These are phyloP conservation scores for Pseudomyrmex dendroicus DNA, from an alignment of 1,140 invertebrate genomes.

Conservation along the genomic window DNA sequence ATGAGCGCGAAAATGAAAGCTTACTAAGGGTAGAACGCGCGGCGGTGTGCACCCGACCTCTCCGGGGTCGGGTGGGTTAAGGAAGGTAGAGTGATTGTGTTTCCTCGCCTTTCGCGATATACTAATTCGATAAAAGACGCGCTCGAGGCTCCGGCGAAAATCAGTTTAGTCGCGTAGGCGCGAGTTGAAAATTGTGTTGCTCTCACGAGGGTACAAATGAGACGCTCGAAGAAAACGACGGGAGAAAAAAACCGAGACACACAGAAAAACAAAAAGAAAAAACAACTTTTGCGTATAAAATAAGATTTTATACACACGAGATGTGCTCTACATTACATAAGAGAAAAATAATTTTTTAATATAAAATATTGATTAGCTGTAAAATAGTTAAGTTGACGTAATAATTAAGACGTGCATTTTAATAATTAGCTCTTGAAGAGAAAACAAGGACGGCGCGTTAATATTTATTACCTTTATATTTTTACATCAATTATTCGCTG, in stretches of 20 bases:
- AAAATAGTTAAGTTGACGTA: too few species aligned
- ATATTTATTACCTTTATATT: neutral
- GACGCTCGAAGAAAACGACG: conserved; percentile 20
- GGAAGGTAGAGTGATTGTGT: conserved; percentile 49
- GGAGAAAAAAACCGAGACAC: conserved; percentile 10
- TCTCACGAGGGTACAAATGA: conserved; percentile 43
- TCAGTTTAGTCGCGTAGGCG: conserved; percentile 73
- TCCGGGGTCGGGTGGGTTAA: conserved; percentile 11
- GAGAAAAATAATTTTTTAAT: too few species aligned
- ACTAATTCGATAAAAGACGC: conserved; percentile 72
- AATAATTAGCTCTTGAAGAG: neutral
- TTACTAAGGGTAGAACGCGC: neutral
- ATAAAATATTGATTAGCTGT: too few species aligned
- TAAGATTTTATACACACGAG: neutral
- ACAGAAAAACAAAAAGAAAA: conserved; percentile 14
- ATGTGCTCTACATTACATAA: neutral
- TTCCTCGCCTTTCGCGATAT: conserved; percentile 63
- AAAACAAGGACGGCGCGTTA: neutral
- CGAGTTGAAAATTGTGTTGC: conserved; percentile 74
- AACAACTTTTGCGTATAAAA: neutral
- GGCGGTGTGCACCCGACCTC: neutral
- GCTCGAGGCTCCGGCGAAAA: conserved; percentile 64
- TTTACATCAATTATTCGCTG: too few species aligned
- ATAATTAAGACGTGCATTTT: too few species aligned
- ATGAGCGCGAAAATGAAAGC: conserved; percentile 53